A percentile compares a stretch with the other conserved stretches of the same genome.
phyloP scores from a whole-genome alignment of 2,113 vertebrate genomes.

The Cavia aperea region DNA sequence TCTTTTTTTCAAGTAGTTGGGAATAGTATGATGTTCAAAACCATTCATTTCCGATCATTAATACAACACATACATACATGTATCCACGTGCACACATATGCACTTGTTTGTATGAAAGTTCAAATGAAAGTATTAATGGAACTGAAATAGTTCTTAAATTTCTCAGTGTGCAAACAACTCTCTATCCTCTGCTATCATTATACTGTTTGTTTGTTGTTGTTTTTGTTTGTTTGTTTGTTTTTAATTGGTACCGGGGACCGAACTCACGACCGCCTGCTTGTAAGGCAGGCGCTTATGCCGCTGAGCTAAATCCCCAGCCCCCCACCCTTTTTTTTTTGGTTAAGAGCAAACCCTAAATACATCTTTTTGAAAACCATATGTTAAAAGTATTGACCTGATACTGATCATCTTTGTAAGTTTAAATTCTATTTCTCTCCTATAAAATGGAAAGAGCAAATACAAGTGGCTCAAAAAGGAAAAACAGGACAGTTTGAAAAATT shows the following conservation, averaged over 20 bases:
- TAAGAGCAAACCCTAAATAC: not conserved
- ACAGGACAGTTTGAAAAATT: not conserved
- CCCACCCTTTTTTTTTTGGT: not conserved
- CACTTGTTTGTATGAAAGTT: conserved; percentile 6
- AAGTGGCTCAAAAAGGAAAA: not conserved
- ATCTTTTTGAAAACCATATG: not conserved
- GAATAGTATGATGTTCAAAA: not conserved
- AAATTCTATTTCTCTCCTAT: not conserved
- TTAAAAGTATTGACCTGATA: not conserved
- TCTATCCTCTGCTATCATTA: not conserved
- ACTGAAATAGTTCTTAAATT: conserved; percentile 18
- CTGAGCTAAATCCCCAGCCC: too few species aligned
- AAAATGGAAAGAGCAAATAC: not conserved
- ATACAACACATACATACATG: not conserved
- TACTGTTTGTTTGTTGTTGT: not conserved
- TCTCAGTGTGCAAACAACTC: not conserved
- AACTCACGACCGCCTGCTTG: too few species aligned
- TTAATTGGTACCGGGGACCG: too few species aligned
- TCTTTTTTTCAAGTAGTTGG: not conserved
- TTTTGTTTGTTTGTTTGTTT: too few species aligned
- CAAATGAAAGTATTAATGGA: not conserved
- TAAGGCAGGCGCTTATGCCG: too few species aligned
- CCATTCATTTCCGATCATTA: not conserved
- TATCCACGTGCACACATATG: not conserved
- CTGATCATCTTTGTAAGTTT: not conserved